These are phyloP conservation scores for Halictus quadricinctus DNA, from an alignment of 2,888 invertebrate genomes.

Conservation along the genomic window DNA sequence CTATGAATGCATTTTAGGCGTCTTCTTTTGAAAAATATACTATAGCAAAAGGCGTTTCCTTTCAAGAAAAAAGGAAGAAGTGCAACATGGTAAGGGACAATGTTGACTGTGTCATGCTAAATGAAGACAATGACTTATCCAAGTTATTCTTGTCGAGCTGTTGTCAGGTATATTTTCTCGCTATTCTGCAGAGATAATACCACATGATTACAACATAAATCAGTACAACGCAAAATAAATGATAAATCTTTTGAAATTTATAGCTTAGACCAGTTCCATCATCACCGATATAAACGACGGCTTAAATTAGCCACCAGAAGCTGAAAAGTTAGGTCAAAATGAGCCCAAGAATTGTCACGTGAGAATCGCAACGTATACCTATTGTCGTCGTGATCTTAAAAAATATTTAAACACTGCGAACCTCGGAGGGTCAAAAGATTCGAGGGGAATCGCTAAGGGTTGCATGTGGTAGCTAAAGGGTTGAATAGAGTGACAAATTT, in stretches of 20 bases:
- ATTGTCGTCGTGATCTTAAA: not conserved
- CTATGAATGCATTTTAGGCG: too few species aligned
- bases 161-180: not conserved
- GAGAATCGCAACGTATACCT: not conserved
- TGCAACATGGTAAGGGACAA: too few species aligned
- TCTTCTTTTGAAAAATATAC: not conserved
- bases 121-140: too few species aligned
- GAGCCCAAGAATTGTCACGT: not conserved
- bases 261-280: not conserved
- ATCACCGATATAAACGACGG: not conserved
- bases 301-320: not conserved
- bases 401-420: not conserved
- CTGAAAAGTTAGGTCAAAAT: not conserved
- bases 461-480: slow-evolving; percentile 4
- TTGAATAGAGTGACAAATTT: not conserved
- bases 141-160: too few species aligned
- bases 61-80: too few species aligned
- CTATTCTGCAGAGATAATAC: not conserved
- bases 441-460: not conserved
- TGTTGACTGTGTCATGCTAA: too few species aligned
- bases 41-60: too few species aligned
- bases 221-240: not conserved
- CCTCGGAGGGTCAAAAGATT: not conserved
- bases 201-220: not conserved
- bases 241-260: not conserved